A percentile compares a stretch with the other conserved stretches of the same genome.
Evolutionary conservation across 2,797 vertebrate genomes (phyloP).

Genomic region (Leuciscus waleckii): DNA sequence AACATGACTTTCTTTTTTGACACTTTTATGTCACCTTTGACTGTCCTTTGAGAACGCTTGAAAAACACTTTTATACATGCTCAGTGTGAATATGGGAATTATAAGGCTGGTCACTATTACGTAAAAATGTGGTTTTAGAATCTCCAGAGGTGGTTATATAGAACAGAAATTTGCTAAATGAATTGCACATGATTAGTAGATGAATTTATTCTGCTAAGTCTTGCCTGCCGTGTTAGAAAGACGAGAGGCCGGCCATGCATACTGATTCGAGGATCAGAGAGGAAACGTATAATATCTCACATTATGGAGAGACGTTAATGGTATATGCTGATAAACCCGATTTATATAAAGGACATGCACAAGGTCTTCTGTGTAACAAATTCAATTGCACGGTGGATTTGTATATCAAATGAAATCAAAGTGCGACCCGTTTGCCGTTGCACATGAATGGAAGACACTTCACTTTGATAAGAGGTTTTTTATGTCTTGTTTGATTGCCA

Average conservation of each 20-base stretch:
- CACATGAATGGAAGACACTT: conserved; percentile 20
- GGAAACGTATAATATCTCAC: conserved; percentile 27
- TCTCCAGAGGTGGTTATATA: conserved; percentile 26
- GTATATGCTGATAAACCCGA: conserved; percentile 36
- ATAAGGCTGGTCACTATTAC: neutral
- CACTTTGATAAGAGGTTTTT: conserved; percentile 9
- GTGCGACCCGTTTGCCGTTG: neutral
- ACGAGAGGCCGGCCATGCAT: conserved; percentile 18
- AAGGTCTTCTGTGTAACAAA: conserved; percentile 31
- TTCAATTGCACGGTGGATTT: conserved; percentile 47
- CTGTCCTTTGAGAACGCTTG: neutral
- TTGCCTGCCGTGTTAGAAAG: conserved; percentile 28
- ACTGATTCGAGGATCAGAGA: conserved; percentile 51
- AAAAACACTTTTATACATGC: neutral
- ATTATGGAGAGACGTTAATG: conserved; percentile 35
- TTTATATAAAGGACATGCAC: conserved; percentile 46
- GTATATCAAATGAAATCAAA: conserved; percentile 43
- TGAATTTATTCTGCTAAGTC: conserved; percentile 48
- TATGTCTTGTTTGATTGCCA: conserved; percentile 21
- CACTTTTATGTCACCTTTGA: neutral
- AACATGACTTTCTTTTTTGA: neutral
- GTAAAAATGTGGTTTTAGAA: conserved; percentile 6
- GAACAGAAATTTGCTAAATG: conserved; percentile 28
- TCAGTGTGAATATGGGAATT: neutral
- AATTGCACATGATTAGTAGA: conserved; percentile 50